A percentile compares a stretch with the other conserved stretches of the same genome.
Conservation (phyloP, 2,888 invertebrate species). For the Diplazon laetatorius region DNA sequence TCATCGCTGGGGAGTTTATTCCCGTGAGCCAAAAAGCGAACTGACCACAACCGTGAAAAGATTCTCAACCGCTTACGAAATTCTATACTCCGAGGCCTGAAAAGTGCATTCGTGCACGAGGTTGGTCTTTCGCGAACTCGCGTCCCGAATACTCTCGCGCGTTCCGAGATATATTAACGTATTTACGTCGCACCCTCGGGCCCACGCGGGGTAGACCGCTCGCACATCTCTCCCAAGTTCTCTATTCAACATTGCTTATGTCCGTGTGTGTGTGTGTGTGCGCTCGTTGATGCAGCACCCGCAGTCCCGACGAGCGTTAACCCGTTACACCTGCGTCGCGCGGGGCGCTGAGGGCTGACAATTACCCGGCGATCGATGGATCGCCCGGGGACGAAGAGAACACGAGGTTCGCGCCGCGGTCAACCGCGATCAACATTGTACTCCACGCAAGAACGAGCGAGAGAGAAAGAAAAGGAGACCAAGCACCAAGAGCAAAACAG, state of each 20-base stretch:
- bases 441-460: slow-evolving; percentile 53
- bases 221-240: slow-evolving; percentile 52
- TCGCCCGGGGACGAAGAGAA: slow-evolving; percentile 72
- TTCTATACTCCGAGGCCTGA: too few relatives aligned
- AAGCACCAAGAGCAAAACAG: slow-evolving; percentile 53
- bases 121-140: too few relatives aligned
- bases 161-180: slow-evolving; percentile 75
- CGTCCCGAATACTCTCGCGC: slow-evolving; percentile 60
- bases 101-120: too few relatives aligned
- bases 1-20: too few relatives aligned
- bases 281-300: too few relatives aligned
- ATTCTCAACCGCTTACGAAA: too few relatives aligned
- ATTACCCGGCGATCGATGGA: slow-evolving; percentile 81
- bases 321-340: slow-evolving; percentile 77
- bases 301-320: slow-evolving; percentile 72
- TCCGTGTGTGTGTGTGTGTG: too few relatives aligned
- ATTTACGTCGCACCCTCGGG: slow-evolving; percentile 75
- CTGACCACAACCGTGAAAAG: too few relatives aligned
- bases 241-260: slow-evolving; percentile 31
- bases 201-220: too few relatives aligned
- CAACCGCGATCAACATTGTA: slow-evolving; percentile 39
- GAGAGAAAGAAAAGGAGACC: slow-evolving; percentile 30
- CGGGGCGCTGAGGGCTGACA: slow-evolving; percentile 81
- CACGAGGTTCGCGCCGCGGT: slow-evolving; percentile 42
- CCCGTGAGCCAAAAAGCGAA: too few relatives aligned